These are phyloP conservation scores for Troides aeacus DNA, from an alignment of 2,888 invertebrate species.

Conservation along the genomic window DNA sequence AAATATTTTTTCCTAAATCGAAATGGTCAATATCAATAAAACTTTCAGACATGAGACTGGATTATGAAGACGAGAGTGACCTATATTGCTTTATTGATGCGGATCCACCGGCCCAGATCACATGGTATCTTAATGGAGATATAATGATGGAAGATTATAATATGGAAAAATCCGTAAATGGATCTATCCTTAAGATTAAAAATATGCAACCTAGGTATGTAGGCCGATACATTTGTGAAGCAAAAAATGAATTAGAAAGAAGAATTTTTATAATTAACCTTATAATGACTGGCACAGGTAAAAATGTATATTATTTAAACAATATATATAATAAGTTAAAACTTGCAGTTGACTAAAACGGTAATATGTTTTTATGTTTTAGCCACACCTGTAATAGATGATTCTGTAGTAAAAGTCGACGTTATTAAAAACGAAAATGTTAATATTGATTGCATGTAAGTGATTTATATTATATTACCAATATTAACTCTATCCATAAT, in stretches of 20 bases:
- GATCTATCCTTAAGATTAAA: conserved; percentile 41
- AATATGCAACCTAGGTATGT: conserved; percentile 39
- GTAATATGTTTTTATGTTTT: conserved; percentile 25
- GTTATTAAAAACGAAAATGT: conserved; percentile 34
- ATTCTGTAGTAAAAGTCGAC: conserved; percentile 30
- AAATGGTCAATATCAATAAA: neutral
- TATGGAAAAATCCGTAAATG: conserved; percentile 39
- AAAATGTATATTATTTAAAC: neutral
- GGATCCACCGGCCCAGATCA: conserved; percentile 43
- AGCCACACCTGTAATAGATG: conserved; percentile 48
- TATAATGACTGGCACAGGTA: conserved; percentile 40
- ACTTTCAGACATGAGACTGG: conserved; percentile 42
- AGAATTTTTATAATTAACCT: conserved; percentile 37
- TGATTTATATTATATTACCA: neutral
- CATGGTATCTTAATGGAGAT: conserved; percentile 43
- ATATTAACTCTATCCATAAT: neutral
- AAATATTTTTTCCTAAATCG: too few relatives aligned
- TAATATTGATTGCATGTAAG: conserved; percentile 47
- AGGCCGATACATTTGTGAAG: conserved; percentile 45
- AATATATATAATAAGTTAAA: neutral
- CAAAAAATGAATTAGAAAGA: conserved; percentile 36
- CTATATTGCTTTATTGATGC: conserved; percentile 46
- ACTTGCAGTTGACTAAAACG: too few relatives aligned
- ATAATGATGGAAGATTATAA: conserved; percentile 34
- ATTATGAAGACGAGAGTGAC: conserved; percentile 37